A percentile compares a stretch with the other conserved stretches of the same genome.
Conservation (phyloP, 1,140 invertebrate genomes). For the Copidosoma floridanum region DNA sequence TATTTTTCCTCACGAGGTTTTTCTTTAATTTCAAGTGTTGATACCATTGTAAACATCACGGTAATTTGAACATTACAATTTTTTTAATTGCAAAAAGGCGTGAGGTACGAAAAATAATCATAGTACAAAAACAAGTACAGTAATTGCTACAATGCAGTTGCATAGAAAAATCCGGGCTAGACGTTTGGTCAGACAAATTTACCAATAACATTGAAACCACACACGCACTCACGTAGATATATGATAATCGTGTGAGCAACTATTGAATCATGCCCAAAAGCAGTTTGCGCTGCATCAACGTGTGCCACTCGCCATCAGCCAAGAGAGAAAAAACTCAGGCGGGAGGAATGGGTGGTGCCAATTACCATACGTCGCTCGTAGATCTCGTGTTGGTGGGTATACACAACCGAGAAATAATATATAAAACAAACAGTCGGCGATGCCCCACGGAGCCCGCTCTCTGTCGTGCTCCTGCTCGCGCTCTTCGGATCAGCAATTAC, state of each 20-base stretch:
- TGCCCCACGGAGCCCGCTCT: conserved; percentile 50
- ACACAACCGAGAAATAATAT: conserved; percentile 57
- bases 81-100: no score
- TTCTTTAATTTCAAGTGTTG: no score
- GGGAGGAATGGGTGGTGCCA: conserved; percentile 32
- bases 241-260: no score
- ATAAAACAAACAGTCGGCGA: conserved; percentile 56
- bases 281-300: conserved; percentile 20
- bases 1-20: no score
- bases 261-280: conserved; percentile 25
- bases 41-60: no score
- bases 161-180: no score
- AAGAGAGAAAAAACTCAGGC: conserved; percentile 5
- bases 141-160: no score
- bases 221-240: no score
- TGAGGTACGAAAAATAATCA: no score
- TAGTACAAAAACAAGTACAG: no score
- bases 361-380: conserved; percentile 58
- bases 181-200: no score
- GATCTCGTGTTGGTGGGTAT: conserved; percentile 54
- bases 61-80: no score
- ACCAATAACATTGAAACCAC: background rate
- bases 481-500: conserved; percentile 57
- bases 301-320: conserved; percentile 1
- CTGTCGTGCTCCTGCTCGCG: conserved; percentile 31